These are phyloP conservation scores for Apis laboriosa DNA, from an alignment of 1,140 invertebrate species.

Conservation along the genomic window DNA sequence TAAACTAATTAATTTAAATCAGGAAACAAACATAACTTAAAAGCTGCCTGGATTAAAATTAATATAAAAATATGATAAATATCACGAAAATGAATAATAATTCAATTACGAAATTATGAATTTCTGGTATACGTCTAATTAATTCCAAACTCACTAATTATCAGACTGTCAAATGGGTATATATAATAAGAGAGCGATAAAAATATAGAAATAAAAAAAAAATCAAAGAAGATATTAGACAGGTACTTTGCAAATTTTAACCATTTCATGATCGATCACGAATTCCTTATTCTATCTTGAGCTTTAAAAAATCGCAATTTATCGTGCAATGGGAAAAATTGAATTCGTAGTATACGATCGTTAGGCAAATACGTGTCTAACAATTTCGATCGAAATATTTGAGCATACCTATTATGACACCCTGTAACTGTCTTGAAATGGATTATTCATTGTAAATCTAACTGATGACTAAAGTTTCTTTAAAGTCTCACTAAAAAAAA, in stretches of 20 bases:
- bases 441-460: constrained; percentile 38
- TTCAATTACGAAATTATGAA: constrained; percentile 6
- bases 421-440: constrained; percentile 59
- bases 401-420: constrained; percentile 61
- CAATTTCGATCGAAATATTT: constrained; percentile 37
- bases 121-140: not conserved
- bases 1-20: constrained; percentile 36
- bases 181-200: not conserved
- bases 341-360: constrained; percentile 14
- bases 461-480: constrained; percentile 51
- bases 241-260: constrained; percentile 27
- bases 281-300: constrained; percentile 31
- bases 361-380: constrained; percentile 1
- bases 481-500: constrained; percentile 41
- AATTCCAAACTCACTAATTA: not conserved
- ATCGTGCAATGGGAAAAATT: not conserved
- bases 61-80: constrained; percentile 30
- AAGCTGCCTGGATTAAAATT: constrained; percentile 39
- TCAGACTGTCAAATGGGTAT: constrained; percentile 22
- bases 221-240: not conserved
- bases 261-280: constrained; percentile 9
- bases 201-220: not conserved
- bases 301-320: not conserved
- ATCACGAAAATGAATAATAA: constrained; percentile 22
- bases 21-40: constrained; percentile 44